A percentile compares a stretch with the other conserved stretches of the same genome.
Conservation (phyloP, 2,888 invertebrate species). For the Idaea biselata region DNA sequence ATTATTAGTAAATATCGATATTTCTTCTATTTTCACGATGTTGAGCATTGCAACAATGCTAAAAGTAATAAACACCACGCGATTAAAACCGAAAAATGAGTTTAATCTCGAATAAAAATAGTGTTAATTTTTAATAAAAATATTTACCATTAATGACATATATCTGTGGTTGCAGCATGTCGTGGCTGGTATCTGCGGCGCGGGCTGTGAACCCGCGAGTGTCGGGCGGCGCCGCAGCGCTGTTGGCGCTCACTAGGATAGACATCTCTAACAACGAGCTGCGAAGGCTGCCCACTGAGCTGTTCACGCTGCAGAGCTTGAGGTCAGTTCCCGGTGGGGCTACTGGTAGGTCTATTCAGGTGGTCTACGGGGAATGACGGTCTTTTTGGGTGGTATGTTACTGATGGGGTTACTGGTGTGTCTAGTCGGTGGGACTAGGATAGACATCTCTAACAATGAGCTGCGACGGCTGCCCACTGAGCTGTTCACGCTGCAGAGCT, state of each 20-base stretch:
- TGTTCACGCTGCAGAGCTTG: conserved; percentile 92
- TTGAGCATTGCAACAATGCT: no score
- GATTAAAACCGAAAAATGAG: no score
- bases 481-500: conserved; percentile 90
- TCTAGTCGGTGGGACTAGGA: conserved; percentile 86
- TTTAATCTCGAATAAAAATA: no score
- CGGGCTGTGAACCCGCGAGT: conserved; percentile 91
- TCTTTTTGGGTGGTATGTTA: no score
- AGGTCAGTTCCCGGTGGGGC: conserved; percentile 53
- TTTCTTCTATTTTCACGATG: no score
- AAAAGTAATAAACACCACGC: no score
- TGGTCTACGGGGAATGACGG: no score
- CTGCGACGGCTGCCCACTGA: conserved; percentile 89
- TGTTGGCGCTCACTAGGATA: conserved; percentile 95
- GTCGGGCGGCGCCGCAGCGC: conserved; percentile 85
- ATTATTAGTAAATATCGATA: no score
- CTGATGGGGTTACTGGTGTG: background rate
- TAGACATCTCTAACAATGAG: conserved; percentile 95
- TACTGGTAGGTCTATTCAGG: background rate
- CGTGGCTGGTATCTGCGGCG: conserved; percentile 92
- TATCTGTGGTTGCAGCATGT: conserved; percentile 63
- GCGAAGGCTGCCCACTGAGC: conserved; percentile 86
- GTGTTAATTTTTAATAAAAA: no score
- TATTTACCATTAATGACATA: no score
- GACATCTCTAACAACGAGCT: conserved; percentile 96